Evolutionary conservation across 2,888 invertebrate species (phyloP), one percentile per base, ranked within the genome.

Genomic region (Callyntrura sp.): DNA sequence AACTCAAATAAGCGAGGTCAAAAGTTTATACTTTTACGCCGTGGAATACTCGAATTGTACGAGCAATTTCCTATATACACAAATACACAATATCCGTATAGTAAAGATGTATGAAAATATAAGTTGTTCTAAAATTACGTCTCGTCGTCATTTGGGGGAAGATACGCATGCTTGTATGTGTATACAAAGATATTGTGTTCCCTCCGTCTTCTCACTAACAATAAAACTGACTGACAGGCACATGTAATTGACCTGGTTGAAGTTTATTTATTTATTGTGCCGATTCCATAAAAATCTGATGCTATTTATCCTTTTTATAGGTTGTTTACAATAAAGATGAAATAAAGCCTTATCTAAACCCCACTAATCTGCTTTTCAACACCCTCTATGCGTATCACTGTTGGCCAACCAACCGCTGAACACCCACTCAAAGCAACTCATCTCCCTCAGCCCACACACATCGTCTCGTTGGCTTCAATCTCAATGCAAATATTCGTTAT

Each of bases 311-410:
- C 62, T 62, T 84, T 90, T 89, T 90, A 76, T 90, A 93, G 93
- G 91, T 93, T 83, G 92, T 93, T 84, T 93, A 93, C 91, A 92
- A 93, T 89, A 92, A 93, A 90, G 92, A 93, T 87, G 93, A 93
- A 90, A 91, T 93, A 51, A 93, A 93, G 92, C 93, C 93, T 93
- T 93, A 92, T 83, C 88, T 93, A 85, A 91, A 85, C 87, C 93
- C 93, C 45, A 90, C 92, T 62, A 92, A 90, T 87, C 85, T 93
- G 35, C 91, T 93, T 48, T 92, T 93, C 90, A 93, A 93, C 88
- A 92, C 93, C 35, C 92, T 93, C 62, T 93, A 93, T 82, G 92
- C 93, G 17, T 93, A 93, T 90, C 93, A 93, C 91, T 92, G 92
- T 76, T 93, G 93, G 93, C 93, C 93, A 57, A 92, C 92, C 79